Conservation (phyloP, 2,888 invertebrate genomes). For the Cyaniris semiargus region DNA sequence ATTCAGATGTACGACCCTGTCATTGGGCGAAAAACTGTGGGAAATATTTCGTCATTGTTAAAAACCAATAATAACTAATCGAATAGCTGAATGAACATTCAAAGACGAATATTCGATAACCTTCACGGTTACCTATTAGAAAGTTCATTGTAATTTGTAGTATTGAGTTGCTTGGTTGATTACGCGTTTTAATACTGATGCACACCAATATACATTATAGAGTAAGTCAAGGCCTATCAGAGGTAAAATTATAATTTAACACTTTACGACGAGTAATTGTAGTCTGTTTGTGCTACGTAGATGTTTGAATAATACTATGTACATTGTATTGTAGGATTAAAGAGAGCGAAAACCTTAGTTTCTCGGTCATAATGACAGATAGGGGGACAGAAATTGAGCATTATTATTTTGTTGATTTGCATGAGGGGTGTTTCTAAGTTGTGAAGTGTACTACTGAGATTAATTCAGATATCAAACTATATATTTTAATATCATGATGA, state of each 20-base stretch:
- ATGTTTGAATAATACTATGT: too few species aligned
- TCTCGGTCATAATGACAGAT: too few species aligned
- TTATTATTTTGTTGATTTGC: too few species aligned
- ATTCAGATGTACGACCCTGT: neutral
- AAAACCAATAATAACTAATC: slow-evolving; percentile 7
- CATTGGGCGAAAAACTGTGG: slow-evolving; percentile 7
- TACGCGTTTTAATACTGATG: neutral
- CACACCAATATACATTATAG: neutral
- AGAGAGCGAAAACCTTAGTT: too few species aligned
- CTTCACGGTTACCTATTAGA: slow-evolving; percentile 20
- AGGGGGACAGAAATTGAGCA: too few species aligned
- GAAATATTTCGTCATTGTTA: slow-evolving; percentile 24
- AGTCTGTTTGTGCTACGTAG: neutral
- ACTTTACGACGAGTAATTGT: neutral
- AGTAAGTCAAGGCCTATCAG: slow-evolving; percentile 10
- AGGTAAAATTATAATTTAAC: neutral
- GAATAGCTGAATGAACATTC: neutral
- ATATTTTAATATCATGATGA: too few species aligned
- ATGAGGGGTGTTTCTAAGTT: too few species aligned
- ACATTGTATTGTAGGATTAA: too few species aligned
- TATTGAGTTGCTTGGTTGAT: slow-evolving; percentile 3
- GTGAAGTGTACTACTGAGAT: too few species aligned
- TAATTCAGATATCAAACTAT: too few species aligned
- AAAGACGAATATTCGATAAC: neutral
- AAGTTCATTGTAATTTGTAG: slow-evolving; percentile 16